Evolutionary conservation across 2,113 vertebrate genomes (phyloP).

Genomic region (Callithrix jacchus): DNA sequence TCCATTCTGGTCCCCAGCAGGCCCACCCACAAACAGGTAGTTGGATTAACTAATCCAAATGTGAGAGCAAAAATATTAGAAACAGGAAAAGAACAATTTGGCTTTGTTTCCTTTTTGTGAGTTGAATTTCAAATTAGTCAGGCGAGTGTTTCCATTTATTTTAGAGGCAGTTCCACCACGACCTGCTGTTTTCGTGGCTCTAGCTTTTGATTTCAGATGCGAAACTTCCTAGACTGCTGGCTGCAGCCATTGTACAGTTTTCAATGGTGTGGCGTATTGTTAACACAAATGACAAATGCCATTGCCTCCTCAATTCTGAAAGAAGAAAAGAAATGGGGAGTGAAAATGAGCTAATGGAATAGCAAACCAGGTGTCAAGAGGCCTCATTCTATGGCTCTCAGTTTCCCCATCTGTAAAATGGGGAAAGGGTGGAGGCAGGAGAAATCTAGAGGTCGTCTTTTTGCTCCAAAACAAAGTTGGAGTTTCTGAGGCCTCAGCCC

Average conservation of each 20-base stretch:
- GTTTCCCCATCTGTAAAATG: background rate
- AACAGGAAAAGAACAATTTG: conserved; percentile 73
- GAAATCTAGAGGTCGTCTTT: background rate
- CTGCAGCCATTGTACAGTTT: background rate
- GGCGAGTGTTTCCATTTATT: conserved; percentile 65
- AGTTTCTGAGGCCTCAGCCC: background rate
- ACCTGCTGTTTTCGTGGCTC: conserved; percentile 49
- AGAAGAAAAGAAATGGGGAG: background rate
- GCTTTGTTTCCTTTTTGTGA: conserved; percentile 60
- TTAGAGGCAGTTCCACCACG: conserved; percentile 50
- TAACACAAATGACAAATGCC: background rate
- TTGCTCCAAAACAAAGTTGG: background rate
- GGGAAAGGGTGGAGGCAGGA: background rate
- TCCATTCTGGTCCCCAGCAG: conserved; percentile 27
- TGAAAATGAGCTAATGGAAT: background rate
- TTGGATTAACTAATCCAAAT: conserved; percentile 55
- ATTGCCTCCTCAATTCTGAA: background rate
- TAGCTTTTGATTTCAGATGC: conserved; percentile 60
- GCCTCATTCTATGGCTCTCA: background rate
- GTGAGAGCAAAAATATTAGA: conserved; percentile 66
- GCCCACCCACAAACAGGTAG: conserved; percentile 64
- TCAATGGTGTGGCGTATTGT: background rate
- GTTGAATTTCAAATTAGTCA: conserved; percentile 63
- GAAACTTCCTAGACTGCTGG: conserved; percentile 20
- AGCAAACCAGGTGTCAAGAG: background rate